Base-by-base conservation (phyloP, 1,140 invertebrate species). In the Paracyclopina nana region DNA sequence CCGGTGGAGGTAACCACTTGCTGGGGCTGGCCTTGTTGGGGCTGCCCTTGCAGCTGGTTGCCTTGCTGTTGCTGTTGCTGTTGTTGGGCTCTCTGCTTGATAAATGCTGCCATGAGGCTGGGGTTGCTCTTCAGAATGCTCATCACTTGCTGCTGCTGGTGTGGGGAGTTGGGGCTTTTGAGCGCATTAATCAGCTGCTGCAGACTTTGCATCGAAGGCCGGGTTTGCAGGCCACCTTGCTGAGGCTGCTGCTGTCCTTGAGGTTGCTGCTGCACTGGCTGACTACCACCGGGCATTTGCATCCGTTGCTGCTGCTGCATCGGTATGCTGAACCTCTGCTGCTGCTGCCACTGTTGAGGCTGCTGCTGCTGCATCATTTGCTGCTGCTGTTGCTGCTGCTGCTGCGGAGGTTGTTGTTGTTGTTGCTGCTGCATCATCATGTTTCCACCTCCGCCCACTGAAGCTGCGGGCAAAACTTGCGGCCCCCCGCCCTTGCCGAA, bases 31-130 rank as follows among this genome's bases (percentile, higher is more conserved):
- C 52, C 56, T 34, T 28, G 48, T 26, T n/a, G 60, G 60, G 34
- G 64, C 68, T 31, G 69, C 67, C 61, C 72, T 65, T 44, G 68
- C 61, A 64, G 70, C 70, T 43, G 46, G 46, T 31, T 56, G 50
- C 30, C 57, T 55, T 51, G 62, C 63, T 61, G 55, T 26, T 53
- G 55, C 14, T 53, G 25, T 44, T 57, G 55, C 43, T 64, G 62
- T 49, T 65, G 60, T 38, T 60, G 61, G 18, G 55, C 74, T 62
- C 82, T 70, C 66, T 91, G 84, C 64, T 90, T 90, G 48, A 96
- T 87, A 61, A 94, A 91, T 43, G 87, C 85, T 49, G 90, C 88
- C 87, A 95, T 95, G 9, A 96, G 70, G 53, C 84, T 84, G 40
- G 90, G 90, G 70, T 95, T 90, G 41, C 79, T 80, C 65, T 91